phyloP scores from a whole-genome alignment of 2,888 invertebrate species.

The Liodrosophila aerea region DNA sequence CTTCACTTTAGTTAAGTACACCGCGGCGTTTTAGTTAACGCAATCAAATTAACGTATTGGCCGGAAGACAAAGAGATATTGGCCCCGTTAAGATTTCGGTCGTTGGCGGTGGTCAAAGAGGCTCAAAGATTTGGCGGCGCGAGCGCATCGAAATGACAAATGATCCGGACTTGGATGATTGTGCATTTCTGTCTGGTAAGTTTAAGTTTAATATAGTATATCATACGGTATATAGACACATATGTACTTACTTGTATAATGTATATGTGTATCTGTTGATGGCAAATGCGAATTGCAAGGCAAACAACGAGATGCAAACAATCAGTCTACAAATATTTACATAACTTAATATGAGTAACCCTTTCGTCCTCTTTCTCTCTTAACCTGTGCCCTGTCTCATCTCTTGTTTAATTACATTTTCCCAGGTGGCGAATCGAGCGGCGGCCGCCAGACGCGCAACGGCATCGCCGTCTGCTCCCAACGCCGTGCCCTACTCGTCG shows the following conservation, averaged over 20 bases:
- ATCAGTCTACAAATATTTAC: conserved; percentile 33
- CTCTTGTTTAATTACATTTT: conserved; percentile 73
- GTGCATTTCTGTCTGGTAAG: conserved; percentile 93
- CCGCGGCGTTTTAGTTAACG: conserved; percentile 63
- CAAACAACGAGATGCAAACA: conserved; percentile 16
- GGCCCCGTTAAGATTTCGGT: conserved; percentile 83
- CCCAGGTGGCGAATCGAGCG: conserved; percentile 82
- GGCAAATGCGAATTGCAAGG: background rate
- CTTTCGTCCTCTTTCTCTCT: background rate
- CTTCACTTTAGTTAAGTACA: background rate
- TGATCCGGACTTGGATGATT: conserved; percentile 95
- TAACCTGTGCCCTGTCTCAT: no score
- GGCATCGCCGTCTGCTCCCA: conserved; percentile 94
- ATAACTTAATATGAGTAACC: conserved; percentile 18
- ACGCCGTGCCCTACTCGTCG: conserved; percentile 91
- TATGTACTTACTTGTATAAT: no score
- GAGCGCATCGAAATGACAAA: conserved; percentile 89
- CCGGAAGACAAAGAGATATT: conserved; percentile 81
- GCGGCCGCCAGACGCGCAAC: conserved; percentile 81
- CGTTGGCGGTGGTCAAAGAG: conserved; percentile 82
- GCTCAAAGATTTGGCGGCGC: conserved; percentile 82
- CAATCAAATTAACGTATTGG: conserved; percentile 80
- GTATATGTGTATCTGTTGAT: no score
- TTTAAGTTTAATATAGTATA: no score
- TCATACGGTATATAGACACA: no score